Base-by-base conservation (phyloP, 2,888 invertebrate genomes). In the Drosophila nigricruria region DNA sequence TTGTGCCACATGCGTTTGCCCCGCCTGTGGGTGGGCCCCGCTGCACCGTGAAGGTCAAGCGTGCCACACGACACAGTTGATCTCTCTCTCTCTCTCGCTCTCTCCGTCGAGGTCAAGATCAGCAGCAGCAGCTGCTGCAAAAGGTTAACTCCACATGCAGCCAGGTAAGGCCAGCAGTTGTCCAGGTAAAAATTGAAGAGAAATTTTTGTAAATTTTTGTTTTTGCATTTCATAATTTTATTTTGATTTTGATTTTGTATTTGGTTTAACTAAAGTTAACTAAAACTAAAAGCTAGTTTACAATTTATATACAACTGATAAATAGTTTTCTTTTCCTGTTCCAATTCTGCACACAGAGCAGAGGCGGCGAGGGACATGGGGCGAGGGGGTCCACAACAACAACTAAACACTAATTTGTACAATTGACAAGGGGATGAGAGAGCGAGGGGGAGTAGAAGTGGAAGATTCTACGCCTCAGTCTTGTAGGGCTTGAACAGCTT, bases 401-500 rank as follows among this genome's bases (percentile, higher is more conserved):
- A 62, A 54, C 68, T 89, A 82, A 85, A 72, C 14, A 45, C 79
- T 88, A 88, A 73, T 90, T 91, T 91, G 90, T 90, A 90, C 90
- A 91, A 87, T 85, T 40, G 54, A 58, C 58, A 61, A 27, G 43
- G 30, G 43, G 8, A n/a, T 23, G 42, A 14, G 47, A n/a, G 45
- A n/a, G 54, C 20, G 3, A 8, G n/a, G 18, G 5, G 1, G 5
- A n/a, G 5, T 23, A 27, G 25, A 3, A 23, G 9, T 5, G 23
- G 38, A 18, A 12, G 5, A 30, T 38, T 63, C 74, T 91, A 92
- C 67, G 90, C 90, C 81, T 93, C 93, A 67, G 92, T 92, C 86
- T 96, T 96, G 93, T 96, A 96, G 1, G 96, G 96, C 91, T 96
- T 96, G 91, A 96, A 96, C 27, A 96, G 93, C 89, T 96, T 96